These are phyloP conservation scores for Pteruthius melanotis DNA, from an alignment of 2,113 vertebrate genomes.

Conservation along the genomic window DNA sequence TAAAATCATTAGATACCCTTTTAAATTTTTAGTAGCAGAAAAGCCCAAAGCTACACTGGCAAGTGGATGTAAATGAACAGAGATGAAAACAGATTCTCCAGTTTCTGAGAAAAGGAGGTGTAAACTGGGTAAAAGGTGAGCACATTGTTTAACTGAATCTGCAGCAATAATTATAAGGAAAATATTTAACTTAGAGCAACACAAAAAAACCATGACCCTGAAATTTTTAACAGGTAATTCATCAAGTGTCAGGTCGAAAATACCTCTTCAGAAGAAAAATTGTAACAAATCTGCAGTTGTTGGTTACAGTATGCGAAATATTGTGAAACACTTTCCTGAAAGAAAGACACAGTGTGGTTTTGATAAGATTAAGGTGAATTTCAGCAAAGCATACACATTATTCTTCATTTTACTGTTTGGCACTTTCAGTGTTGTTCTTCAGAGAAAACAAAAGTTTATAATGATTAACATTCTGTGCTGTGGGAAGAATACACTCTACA, in stretches of 20 bases:
- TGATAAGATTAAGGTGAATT: constrained; percentile 14
- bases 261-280: neutral
- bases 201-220: neutral
- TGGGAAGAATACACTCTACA: constrained; percentile 45
- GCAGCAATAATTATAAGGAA: neutral
- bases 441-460: constrained; percentile 52
- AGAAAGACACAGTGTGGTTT: neutral
- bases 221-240: neutral
- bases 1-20: constrained; percentile 21
- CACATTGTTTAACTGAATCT: neutral
- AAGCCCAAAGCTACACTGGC: neutral
- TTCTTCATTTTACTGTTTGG: constrained; percentile 52
- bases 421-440: neutral
- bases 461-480: constrained; percentile 60
- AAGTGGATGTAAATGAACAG: neutral
- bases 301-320: neutral
- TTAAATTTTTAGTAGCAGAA: constrained; percentile 37
- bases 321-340: neutral
- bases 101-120: neutral
- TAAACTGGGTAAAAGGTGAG: constrained; percentile 12
- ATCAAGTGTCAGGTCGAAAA: neutral
- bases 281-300: neutral
- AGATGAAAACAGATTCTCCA: neutral
- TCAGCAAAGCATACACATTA: constrained; percentile 51
- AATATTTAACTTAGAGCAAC: constrained; percentile 13